Percentiles rank a stretch among this genome's conserved stretches.
Conservation (phyloP, 2,797 vertebrate genomes). For the Balearica regulorum region DNA sequence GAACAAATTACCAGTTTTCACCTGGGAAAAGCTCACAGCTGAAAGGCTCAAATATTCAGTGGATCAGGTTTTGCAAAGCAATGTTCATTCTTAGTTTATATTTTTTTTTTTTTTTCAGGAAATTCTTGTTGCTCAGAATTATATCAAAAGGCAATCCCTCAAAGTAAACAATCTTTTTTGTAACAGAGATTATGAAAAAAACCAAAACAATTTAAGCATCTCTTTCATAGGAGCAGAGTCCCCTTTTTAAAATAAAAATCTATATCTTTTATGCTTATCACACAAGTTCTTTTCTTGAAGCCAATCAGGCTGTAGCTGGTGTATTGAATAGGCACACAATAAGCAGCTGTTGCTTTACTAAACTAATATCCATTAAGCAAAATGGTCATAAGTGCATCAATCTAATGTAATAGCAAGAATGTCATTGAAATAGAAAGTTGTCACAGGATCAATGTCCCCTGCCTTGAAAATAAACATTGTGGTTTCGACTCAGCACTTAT, state of each 20-base stretch:
- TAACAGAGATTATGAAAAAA: neutral
- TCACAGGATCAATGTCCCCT: constrained; percentile 56
- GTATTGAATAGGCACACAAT: neutral
- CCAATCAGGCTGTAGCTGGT: neutral
- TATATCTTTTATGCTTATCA: neutral
- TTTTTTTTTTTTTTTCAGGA: neutral
- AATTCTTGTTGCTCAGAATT: neutral
- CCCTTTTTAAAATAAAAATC: neutral
- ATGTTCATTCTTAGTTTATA: neutral
- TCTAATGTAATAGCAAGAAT: constrained; percentile 42
- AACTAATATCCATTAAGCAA: constrained; percentile 30
- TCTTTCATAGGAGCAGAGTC: neutral
- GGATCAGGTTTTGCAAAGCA: constrained; percentile 1
- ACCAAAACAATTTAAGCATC: neutral
- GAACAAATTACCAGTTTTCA: constrained; percentile 59
- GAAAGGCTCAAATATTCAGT: constrained; percentile 22
- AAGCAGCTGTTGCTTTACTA: neutral
- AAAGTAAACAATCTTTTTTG: neutral
- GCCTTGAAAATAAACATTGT: constrained; percentile 46
- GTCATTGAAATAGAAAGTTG: constrained; percentile 41
- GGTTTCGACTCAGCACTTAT: constrained; percentile 41
- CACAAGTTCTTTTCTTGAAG: neutral
- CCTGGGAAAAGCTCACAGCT: neutral
- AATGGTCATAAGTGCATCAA: constrained; percentile 35
- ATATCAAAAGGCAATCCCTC: neutral